Evolutionary conservation across 1,140 invertebrate genomes (phyloP).

Genomic region (Geopemphigus sp.): DNA sequence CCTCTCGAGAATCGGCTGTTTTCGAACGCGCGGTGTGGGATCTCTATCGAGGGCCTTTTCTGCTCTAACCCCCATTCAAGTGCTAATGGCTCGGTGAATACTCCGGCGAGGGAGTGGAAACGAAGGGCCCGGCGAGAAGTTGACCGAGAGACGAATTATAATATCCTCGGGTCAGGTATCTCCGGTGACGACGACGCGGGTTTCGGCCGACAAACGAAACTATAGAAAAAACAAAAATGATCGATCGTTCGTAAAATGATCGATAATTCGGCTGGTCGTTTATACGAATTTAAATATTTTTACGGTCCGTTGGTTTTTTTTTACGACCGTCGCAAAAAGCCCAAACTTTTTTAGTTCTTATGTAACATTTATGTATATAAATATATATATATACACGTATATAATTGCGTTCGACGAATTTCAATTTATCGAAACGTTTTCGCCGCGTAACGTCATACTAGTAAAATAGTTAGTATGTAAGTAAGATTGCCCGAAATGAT

Average conservation of each 20-base stretch:
- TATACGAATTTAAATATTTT: constrained; percentile 33
- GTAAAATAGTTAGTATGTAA: too few relatives aligned
- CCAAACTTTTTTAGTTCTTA: not conserved
- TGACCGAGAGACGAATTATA: constrained; percentile 38
- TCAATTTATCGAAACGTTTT: constrained; percentile 3
- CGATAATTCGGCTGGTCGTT: constrained; percentile 8
- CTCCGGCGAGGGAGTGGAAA: not conserved
- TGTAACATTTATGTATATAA: too few relatives aligned
- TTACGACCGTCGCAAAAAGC: not conserved
- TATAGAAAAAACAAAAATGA: too few relatives aligned
- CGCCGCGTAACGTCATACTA: not conserved
- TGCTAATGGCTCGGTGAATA: constrained; percentile 42
- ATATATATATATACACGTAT: too few relatives aligned
- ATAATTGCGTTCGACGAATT: not conserved
- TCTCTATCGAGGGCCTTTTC: constrained; percentile 32
- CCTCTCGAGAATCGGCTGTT: constrained; percentile 28
- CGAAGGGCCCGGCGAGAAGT: not conserved
- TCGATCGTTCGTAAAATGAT: constrained; percentile 23
- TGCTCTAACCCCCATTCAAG: constrained; percentile 27
- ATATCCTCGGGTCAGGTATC: constrained; percentile 25
- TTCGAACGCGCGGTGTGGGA: constrained; percentile 2
- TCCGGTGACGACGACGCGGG: not conserved
- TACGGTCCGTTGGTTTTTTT: not conserved
- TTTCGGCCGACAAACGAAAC: constrained; percentile 21
- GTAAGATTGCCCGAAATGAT: too few relatives aligned